Evolutionary conservation across 2,888 invertebrate species (phyloP), one percentile per base, ranked within the genome.

Genomic region (Vandiemenella viatica): DNA sequence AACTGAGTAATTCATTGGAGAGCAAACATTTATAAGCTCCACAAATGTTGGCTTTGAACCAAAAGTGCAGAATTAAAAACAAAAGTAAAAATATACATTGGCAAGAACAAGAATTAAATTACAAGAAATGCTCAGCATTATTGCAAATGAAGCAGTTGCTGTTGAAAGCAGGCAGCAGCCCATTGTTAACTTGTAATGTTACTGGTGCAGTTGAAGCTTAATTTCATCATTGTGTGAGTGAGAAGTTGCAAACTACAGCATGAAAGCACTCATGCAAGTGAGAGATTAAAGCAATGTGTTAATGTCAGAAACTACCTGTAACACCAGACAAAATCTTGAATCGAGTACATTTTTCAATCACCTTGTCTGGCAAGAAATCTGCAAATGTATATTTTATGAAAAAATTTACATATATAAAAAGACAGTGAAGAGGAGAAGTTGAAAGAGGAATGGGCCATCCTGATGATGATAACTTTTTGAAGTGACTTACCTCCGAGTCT

Each of bases 401-500:
- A 32, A 13, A n/a, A n/a, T 32, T 32, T 10, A 32, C n/a, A 32
- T 13, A 32, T n/a, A n/a, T n/a, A n/a, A n/a, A n/a, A n/a, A n/a
- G n/a, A n/a, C n/a, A n/a, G n/a, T n/a, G n/a, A n/a, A n/a, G n/a
- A n/a, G n/a, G n/a, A n/a, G n/a, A n/a, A n/a, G n/a, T n/a, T 32
- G n/a, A 32, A 10, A 32, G 32, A 13, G 32, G n/a, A 13, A n/a
- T 32, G 32, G 32, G 13, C 32, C 32, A 32, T 32, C 32, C 32
- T n/a, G 10, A 13, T 32, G n/a, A 32, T 2, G 4, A 13, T 13
- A 13, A 13, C 4, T 17, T 15, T 13, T 15, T 10, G 15, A 16
- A 19, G 17, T 37, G 7, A 51, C 59, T 63, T 62, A 75, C 75
- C 67, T 95, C 92, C 45, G 87, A 84, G 70, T 91, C 91, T 59